phyloP scores from a whole-genome alignment of 2,888 invertebrate species.

The Agrotis puta region DNA sequence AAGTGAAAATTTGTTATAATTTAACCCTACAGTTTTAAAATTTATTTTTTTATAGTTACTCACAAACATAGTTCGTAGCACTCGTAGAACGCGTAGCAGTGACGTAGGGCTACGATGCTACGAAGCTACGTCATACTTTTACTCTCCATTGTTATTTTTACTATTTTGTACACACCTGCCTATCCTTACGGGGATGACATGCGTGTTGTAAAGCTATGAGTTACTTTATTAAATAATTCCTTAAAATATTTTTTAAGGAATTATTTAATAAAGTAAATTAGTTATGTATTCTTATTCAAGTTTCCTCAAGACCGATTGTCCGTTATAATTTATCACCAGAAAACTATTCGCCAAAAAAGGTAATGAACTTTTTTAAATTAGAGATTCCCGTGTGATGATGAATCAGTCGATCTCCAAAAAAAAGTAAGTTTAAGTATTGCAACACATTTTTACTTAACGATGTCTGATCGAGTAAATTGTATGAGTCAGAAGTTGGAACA shows the following conservation, averaged over 20 bases:
- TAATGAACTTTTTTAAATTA: constrained; percentile 2
- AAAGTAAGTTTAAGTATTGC: constrained; percentile 40
- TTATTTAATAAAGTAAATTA: too few species aligned
- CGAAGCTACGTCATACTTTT: not conserved
- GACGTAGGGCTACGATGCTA: constrained; percentile 7
- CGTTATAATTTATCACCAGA: constrained; percentile 7
- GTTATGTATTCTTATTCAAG: constrained; percentile 7
- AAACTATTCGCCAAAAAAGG: constrained; percentile 33
- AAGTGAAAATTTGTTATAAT: too few species aligned
- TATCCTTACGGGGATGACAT: not conserved
- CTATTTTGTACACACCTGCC: not conserved
- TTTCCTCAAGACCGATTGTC: constrained; percentile 5
- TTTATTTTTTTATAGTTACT: not conserved
- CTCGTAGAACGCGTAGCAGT: constrained; percentile 37
- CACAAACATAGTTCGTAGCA: constrained; percentile 28
- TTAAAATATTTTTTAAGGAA: not conserved
- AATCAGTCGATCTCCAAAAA: constrained; percentile 41
- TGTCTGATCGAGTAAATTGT: not conserved
- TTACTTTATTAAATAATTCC: not conserved
- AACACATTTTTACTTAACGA: constrained; percentile 27
- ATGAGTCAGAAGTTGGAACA: constrained; percentile 53
- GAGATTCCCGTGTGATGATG: constrained; percentile 20
- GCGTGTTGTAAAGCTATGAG: too few species aligned
- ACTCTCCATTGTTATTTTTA: not conserved
- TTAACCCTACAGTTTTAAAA: not conserved